Evolutionary conservation across 1,140 invertebrate genomes (phyloP).

Genomic region (Drosophila littoralis): DNA sequence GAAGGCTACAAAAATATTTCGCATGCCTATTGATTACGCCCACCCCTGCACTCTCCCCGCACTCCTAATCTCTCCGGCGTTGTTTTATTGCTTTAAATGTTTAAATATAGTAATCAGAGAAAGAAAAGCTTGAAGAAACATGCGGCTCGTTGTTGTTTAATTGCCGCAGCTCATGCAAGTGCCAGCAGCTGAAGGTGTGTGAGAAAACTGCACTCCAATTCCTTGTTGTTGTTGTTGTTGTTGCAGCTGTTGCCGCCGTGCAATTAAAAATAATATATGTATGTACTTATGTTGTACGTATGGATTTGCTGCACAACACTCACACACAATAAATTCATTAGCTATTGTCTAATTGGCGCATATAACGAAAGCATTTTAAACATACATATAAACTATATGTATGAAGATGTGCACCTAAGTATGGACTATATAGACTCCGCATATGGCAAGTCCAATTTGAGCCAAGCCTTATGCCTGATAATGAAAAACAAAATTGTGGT

Average conservation of each 20-base stretch:
- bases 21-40: conserved; percentile 67
- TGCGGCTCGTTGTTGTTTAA: conserved; percentile 68
- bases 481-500: no score
- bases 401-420: background rate
- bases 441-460: no score
- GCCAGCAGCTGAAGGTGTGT: conserved; percentile 48
- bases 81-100: conserved; percentile 56
- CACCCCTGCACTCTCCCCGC: background rate
- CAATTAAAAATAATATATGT: conserved; percentile 74
- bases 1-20: conserved; percentile 64
- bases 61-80: background rate
- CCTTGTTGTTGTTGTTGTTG: conserved; percentile 19
- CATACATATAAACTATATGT: conserved; percentile 12
- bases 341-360: conserved; percentile 79
- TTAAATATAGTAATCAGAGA: conserved; percentile 74
- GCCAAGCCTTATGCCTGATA: no score
- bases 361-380: conserved; percentile 75
- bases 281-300: conserved; percentile 32
- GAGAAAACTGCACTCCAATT: conserved; percentile 56
- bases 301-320: conserved; percentile 34
- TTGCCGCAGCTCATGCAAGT: conserved; percentile 69
- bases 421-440: no score
- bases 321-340: conserved; percentile 78
- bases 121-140: conserved; percentile 52
- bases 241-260: conserved; percentile 29